Base-by-base conservation (phyloP, 2,888 invertebrate genomes). In the Autographa pulchrina region DNA sequence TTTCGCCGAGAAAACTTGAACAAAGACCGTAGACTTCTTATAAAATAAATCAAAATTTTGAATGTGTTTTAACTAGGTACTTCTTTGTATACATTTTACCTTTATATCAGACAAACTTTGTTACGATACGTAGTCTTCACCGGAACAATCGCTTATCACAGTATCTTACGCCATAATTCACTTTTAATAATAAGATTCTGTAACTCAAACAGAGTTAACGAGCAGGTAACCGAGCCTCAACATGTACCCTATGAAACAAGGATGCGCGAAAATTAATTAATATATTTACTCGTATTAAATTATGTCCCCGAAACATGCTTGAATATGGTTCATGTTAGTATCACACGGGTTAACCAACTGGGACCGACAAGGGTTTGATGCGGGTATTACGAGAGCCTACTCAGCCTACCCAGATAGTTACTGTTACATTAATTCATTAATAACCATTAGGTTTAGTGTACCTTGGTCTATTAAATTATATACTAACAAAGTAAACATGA, bases 291-390 rank as follows among this genome's bases (percentile, higher is more conserved):
- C 62, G 58, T 65, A 70, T 72, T 71, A 69, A 73, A 75, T 75
- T 62, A 68, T 72, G 68, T 75, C 65, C 32, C 63, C 52, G 41
- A 63, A 74, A 73, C 60, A 74, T 75, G 62, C 67, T 72, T 56
- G 56, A 20, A 64, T 63, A 68, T 52, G 52, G 32, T 68, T 31
- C 20, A 48, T 48, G 65, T 64, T 62, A 54, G 62, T 69, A 80
- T 78, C 71, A 81, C 76, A 70, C 69, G 43, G 78, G 74, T 73
- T 68, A 59, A 73, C 82, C 83, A 85, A 81, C 83, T 84, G 83
- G 72, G 81, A 20, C 70, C 76, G 91, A 91, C 89, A 88, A 82
- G 88, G 90, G 90, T 89, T 77, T 90, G 90, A 92, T 84, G 76
- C 78, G 89, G 90, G 90, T 86, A 43, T 62, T 66, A 62, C 61